These are phyloP conservation scores for Melierax canorus DNA, from an alignment of 2,113 vertebrate species.

Conservation along the genomic window DNA sequence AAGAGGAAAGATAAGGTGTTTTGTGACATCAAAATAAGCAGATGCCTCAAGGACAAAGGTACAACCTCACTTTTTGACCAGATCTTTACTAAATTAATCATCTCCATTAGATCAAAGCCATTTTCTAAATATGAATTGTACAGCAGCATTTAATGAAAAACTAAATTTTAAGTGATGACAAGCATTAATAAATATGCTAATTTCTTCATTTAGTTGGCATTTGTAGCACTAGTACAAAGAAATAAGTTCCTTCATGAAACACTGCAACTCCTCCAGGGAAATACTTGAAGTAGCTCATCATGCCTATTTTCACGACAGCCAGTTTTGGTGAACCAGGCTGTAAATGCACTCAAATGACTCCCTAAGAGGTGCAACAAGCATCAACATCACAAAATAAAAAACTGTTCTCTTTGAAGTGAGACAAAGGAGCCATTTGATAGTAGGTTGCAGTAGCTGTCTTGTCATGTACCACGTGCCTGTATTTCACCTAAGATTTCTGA, in stretches of 20 bases:
- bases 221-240: neutral
- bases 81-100: neutral
- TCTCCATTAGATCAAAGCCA: neutral
- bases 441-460: neutral
- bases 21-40: neutral
- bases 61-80: neutral
- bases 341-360: neutral
- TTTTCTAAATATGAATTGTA: neutral
- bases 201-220: neutral
- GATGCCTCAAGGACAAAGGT: neutral
- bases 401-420: neutral
- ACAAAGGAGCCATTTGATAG: neutral
- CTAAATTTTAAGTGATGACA: constrained; percentile 19
- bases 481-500: too few species aligned
- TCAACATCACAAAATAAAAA: neutral
- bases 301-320: neutral
- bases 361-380: neutral
- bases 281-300: neutral
- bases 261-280: neutral
- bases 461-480: too few species aligned
- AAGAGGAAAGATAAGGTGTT: neutral
- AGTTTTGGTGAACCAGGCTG: neutral
- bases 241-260: neutral
- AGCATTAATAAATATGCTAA: constrained; percentile 5
- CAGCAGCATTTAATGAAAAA: constrained; percentile 2